Evolutionary conservation across 2,888 invertebrate genomes (phyloP), one percentile per base, ranked within the genome.

Genomic region (Pemphredon lugubris): DNA sequence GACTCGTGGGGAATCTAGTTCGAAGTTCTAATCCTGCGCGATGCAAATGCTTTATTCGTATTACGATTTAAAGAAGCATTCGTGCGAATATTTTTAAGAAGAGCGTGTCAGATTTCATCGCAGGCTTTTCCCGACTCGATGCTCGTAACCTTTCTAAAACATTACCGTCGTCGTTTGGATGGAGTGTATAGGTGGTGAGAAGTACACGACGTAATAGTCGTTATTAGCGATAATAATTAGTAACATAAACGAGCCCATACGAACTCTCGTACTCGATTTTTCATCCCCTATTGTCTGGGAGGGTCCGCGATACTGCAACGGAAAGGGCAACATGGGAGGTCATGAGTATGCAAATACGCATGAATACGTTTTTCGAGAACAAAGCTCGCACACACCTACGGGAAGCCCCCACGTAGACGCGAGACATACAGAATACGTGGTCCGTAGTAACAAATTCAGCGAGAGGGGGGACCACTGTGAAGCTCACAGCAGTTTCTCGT

Each of bases 211-310:
- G 48, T 7, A 26, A 39, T 13, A 32, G n/a, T n/a, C n/a, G n/a
- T n/a, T n/a, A 48, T 48, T 14, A 58, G 45, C 40, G 47, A 16
- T 30, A 45, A 23, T 58, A 73, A 75, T 77, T 75, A 73, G 65
- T 64, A 73, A 70, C 67, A 70, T 51, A 73, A 75, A 66, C 57
- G 70, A 70, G 58, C 37, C 53, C 60, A 61, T 54, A 54, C 61
- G 26, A 48, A 26, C 37, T 32, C 23, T n/a, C 37, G 48, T 66
- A 74, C 60, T 74, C 55, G 65, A 64, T 61, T 66, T 53, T n/a
- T 58, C 47, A 75, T 63, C 69, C 74, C 68, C n/a, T 75, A 69
- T 14, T 37, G 42, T 44, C 26, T 23, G 26, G 14, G 39, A 21
- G 11, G 53, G 42, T 50, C 34, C 32, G 47, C 37, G 59, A 48